Conservation (phyloP, 2,113 vertebrate species). For the Pseudopipra pipra region DNA sequence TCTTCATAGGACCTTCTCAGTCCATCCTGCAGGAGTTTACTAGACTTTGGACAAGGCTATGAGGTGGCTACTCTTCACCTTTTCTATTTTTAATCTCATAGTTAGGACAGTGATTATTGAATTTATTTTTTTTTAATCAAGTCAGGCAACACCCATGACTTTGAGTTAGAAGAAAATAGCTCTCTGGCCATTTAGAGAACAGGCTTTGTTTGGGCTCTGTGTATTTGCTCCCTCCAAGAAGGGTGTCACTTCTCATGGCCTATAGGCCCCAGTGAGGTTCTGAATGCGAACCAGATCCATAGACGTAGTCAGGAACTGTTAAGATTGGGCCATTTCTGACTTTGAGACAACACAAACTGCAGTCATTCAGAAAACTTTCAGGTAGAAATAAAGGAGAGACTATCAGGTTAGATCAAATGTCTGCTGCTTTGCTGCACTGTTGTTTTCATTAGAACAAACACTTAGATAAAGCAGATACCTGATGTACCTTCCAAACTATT, state of each 20-base stretch:
- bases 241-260: background rate
- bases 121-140: background rate
- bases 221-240: background rate
- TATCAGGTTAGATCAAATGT: background rate
- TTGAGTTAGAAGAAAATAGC: background rate
- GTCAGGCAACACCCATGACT: background rate
- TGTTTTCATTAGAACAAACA: background rate
- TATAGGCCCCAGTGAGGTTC: fast-evolving
- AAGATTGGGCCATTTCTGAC: background rate
- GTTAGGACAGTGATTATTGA: background rate
- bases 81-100: background rate
- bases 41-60: background rate
- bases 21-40: background rate
- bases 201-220: background rate
- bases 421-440: background rate
- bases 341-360: background rate
- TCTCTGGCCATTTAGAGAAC: background rate
- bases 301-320: background rate
- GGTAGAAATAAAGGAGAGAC: background rate
- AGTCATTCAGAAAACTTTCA: background rate
- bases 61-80: background rate
- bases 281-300: background rate
- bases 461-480: background rate
- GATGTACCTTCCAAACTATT: background rate
- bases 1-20: background rate